Conservation (phyloP, 2,113 vertebrate species). For the Odocoileus virginianus region DNA sequence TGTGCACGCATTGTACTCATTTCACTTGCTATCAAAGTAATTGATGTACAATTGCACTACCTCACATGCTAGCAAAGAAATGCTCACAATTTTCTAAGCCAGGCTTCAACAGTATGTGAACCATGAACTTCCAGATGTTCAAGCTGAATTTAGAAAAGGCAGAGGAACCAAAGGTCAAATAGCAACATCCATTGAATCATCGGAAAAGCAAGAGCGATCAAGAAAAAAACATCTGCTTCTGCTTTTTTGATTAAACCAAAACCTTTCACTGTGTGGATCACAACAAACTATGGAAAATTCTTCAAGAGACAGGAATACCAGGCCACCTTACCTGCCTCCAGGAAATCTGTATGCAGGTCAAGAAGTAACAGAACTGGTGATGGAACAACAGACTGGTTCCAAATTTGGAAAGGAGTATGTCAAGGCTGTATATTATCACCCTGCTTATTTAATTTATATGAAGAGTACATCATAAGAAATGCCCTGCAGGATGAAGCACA, state of each 20-base stretch:
- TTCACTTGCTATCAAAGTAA: not conserved
- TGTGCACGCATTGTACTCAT: not conserved
- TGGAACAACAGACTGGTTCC: not conserved
- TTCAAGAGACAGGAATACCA: not conserved
- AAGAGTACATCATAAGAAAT: not conserved
- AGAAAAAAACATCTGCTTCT: not conserved
- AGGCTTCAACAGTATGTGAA: not conserved
- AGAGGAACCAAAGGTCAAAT: not conserved
- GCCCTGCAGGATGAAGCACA: rapidly evolving
- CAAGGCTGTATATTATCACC: not conserved
- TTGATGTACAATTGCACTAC: not conserved
- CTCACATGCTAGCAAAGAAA: not conserved
- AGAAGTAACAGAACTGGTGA: not conserved
- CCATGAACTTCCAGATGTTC: not conserved
- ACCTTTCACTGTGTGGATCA: not conserved
- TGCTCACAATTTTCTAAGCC: not conserved
- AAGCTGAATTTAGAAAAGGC: not conserved
- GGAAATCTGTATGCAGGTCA: not conserved
- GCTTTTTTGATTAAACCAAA: not conserved
- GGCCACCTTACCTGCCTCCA: not conserved
- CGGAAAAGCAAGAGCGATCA: not conserved
- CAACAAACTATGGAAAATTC: not conserved
- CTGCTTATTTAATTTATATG: not conserved
- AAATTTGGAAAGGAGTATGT: not conserved
- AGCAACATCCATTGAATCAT: not conserved